phyloP scores from a whole-genome alignment of 2,797 vertebrate genomes.

The Protonibea diacanthus region DNA sequence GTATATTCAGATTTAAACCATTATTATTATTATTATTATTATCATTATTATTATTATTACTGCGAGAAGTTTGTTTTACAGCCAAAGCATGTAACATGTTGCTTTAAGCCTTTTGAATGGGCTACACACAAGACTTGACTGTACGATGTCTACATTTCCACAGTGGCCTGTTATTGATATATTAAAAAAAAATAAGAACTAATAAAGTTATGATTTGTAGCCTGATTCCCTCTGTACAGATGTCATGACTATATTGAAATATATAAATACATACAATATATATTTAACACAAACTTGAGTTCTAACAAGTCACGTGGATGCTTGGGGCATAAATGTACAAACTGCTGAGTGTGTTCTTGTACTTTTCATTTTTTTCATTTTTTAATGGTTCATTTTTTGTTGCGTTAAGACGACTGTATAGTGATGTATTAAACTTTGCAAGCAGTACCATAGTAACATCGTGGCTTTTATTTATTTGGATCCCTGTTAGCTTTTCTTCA shows the following conservation, averaged over 20 bases:
- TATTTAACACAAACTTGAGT: slow-evolving; percentile 85
- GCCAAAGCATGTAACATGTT: slow-evolving; percentile 97
- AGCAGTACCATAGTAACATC: slow-evolving; percentile 73
- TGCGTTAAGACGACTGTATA: slow-evolving; percentile 83
- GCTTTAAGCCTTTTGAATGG: slow-evolving; percentile 90
- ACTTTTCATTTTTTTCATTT: slow-evolving; percentile 65
- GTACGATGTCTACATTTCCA: slow-evolving; percentile 90
- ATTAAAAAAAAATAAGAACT: slow-evolving; percentile 73
- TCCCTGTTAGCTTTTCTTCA: neutral
- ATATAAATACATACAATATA: slow-evolving; percentile 73
- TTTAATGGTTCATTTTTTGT: slow-evolving; percentile 79
- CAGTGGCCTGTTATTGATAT: slow-evolving; percentile 91
- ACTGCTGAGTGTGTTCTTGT: slow-evolving; percentile 76
- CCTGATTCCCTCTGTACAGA: slow-evolving; percentile 90
- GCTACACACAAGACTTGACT: slow-evolving; percentile 88
- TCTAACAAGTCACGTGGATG: slow-evolving; percentile 88
- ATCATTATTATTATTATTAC: slow-evolving; percentile 57
- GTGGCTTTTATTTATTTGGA: slow-evolving; percentile 53
- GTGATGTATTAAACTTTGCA: slow-evolving; percentile 86
- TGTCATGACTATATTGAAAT: slow-evolving; percentile 79
- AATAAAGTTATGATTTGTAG: slow-evolving; percentile 87
- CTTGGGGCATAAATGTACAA: slow-evolving; percentile 90
- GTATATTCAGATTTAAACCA: slow-evolving; percentile 88
- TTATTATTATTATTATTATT: slow-evolving; percentile 60
- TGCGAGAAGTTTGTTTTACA: slow-evolving; percentile 86